Evolutionary conservation across 2,888 invertebrate genomes (phyloP).

Genomic region (Hypomecis atomaria): DNA sequence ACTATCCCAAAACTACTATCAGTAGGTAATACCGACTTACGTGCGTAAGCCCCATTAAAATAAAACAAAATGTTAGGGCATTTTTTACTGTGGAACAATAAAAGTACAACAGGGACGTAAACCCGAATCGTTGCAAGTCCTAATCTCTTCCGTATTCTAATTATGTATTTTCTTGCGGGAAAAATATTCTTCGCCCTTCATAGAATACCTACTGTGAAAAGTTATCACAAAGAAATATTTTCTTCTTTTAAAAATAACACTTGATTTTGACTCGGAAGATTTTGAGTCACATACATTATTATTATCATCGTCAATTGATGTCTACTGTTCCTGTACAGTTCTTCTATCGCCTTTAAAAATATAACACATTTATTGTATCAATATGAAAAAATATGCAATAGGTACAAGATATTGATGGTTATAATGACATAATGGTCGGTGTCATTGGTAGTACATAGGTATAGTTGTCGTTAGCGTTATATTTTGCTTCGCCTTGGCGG

Average conservation of each 20-base stretch:
- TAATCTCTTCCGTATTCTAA: background rate
- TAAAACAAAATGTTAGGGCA: background rate
- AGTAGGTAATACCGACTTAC: background rate
- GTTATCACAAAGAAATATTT: no score
- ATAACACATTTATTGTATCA: no score
- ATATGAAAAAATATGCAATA: no score
- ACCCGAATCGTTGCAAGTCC: background rate
- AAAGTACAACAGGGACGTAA: background rate
- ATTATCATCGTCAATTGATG: no score
- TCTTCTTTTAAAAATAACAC: no score
- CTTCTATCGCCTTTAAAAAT: no score
- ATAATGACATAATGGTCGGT: background rate
- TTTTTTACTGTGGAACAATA: background rate
- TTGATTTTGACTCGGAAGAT: no score
- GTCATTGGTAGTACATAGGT: slow-evolving; percentile 40
- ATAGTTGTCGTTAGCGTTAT: slow-evolving; percentile 54
- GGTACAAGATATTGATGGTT: no score
- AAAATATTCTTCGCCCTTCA: no score
- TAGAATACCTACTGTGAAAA: no score
- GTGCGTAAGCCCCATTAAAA: background rate
- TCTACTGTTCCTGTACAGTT: no score
- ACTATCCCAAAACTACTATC: background rate
- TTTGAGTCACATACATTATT: no score
- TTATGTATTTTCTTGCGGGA: background rate
- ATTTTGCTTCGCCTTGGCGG: slow-evolving; percentile 75